phyloP scores from a whole-genome alignment of 2,888 invertebrate species.

The Serripes groenlandicus region DNA sequence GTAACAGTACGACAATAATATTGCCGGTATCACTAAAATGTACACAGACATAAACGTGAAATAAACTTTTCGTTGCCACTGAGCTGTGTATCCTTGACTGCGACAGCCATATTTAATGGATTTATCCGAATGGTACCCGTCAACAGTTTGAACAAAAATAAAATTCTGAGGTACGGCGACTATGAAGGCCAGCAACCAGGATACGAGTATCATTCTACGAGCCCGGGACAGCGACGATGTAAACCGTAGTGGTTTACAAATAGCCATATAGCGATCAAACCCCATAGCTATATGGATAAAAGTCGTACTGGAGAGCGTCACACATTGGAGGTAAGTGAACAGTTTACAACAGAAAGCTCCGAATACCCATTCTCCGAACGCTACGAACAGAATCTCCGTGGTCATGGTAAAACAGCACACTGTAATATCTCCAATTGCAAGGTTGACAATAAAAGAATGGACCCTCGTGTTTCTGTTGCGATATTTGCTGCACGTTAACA shows the following conservation, averaged over 20 bases:
- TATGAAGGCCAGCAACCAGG: constrained; percentile 86
- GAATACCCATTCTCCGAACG: constrained; percentile 87
- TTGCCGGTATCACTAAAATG: constrained; percentile 86
- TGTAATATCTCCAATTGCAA: constrained; percentile 86
- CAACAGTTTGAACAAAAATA: constrained; percentile 85
- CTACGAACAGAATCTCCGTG: constrained; percentile 86
- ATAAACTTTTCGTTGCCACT: constrained; percentile 87
- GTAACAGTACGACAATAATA: constrained; percentile 86
- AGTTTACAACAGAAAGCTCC: constrained; percentile 86
- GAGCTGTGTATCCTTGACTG: constrained; percentile 86
- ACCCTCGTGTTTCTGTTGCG: constrained; percentile 85
- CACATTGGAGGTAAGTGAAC: constrained; percentile 86
- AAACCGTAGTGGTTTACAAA: constrained; percentile 85
- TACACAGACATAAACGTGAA: constrained; percentile 86
- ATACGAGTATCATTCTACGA: constrained; percentile 84
- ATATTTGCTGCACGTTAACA: constrained; percentile 85
- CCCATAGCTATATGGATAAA: constrained; percentile 87
- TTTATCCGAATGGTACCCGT: constrained; percentile 82
- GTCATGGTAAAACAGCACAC: constrained; percentile 87
- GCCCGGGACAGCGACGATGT: constrained; percentile 82
- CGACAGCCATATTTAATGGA: constrained; percentile 82
- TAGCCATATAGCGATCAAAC: constrained; percentile 86
- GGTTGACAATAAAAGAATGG: constrained; percentile 87
- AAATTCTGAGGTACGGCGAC: constrained; percentile 86
- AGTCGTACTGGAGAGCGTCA: constrained; percentile 86